Evolutionary conservation across 2,113 vertebrate genomes (phyloP).

Genomic region (Rhineura floridana): DNA sequence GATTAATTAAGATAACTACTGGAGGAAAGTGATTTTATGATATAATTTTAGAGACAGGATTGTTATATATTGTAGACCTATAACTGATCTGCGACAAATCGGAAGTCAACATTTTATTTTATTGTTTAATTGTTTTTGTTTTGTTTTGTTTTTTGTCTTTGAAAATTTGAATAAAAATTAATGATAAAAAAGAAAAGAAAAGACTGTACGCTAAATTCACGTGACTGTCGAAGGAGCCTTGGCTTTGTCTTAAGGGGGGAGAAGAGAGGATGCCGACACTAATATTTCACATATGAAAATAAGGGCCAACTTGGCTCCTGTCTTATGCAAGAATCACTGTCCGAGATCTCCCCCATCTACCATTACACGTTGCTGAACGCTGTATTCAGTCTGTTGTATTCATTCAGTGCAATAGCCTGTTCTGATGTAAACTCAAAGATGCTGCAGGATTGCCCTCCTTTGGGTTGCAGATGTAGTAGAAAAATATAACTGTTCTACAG

Average conservation of each 20-base stretch:
- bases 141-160: too few species aligned
- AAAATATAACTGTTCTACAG: not conserved
- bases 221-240: not conserved
- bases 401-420: not conserved
- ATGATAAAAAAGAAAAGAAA: too few species aligned
- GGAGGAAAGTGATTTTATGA: too few species aligned
- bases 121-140: too few species aligned
- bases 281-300: not conserved
- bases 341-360: not conserved
- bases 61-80: too few species aligned
- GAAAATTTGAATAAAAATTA: too few species aligned
- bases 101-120: too few species aligned
- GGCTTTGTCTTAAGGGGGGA: not conserved
- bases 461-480: not conserved
- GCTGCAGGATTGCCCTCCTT: not conserved
- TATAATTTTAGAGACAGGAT: too few species aligned
- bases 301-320: not conserved
- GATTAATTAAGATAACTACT: too few species aligned
- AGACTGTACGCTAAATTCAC: not conserved
- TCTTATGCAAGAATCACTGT: not conserved
- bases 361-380: not conserved
- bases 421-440: not conserved
- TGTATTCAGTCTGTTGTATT: not conserved
- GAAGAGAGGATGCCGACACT: not conserved
- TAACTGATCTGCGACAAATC: too few species aligned